These are phyloP conservation scores for Marmota flaviventris DNA, from an alignment of 2,113 vertebrate species.

Conservation along the genomic window DNA sequence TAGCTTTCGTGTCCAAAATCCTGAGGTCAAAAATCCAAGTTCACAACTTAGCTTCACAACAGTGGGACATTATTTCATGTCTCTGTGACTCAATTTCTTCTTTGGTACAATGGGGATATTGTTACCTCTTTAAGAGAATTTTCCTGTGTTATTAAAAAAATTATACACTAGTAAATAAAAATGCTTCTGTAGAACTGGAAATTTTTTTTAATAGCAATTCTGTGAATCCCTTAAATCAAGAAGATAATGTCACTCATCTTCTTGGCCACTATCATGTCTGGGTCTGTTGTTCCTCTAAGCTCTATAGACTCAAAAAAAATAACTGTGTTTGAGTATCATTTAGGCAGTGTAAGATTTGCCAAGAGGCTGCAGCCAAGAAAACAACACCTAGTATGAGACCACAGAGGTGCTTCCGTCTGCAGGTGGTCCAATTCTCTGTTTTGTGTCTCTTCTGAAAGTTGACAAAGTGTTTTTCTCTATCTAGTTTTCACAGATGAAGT, in stretches of 20 bases:
- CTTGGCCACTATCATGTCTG: background rate
- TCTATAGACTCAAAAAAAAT: background rate
- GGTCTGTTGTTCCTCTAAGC: background rate
- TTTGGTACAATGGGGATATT: background rate
- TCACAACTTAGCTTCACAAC: background rate
- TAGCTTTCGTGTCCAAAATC: background rate
- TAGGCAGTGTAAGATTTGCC: background rate
- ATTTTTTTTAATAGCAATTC: background rate
- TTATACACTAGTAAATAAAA: background rate
- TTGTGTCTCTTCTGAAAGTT: conserved; percentile 55
- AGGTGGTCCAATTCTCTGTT: conserved; percentile 32
- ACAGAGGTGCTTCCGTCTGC: background rate
- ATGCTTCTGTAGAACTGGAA: background rate
- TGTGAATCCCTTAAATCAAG: background rate
- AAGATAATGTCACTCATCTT: background rate
- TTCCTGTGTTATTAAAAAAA: background rate
- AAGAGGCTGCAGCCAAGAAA: background rate
- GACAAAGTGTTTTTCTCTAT: conserved; percentile 37
- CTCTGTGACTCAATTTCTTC: background rate
- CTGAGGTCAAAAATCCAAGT: background rate
- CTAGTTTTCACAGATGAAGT: conserved; percentile 51
- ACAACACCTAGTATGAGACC: background rate
- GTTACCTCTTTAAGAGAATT: background rate
- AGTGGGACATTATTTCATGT: background rate
- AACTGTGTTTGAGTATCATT: background rate